A percentile compares a stretch with the other conserved stretches of the same genome.
Evolutionary conservation across 2,797 vertebrate genomes (phyloP).

Genomic region (Enteromius treurensis): DNA sequence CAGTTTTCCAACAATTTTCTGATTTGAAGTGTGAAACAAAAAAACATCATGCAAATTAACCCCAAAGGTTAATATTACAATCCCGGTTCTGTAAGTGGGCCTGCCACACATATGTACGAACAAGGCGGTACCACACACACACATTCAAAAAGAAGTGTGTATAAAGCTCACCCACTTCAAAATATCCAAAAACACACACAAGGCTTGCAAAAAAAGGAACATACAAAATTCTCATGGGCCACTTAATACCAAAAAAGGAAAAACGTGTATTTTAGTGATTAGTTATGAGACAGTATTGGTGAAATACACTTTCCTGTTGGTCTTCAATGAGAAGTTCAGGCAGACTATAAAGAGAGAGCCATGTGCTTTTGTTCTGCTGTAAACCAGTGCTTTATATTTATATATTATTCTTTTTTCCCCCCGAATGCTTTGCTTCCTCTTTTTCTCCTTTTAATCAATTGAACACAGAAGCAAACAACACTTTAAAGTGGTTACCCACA

Average conservation of each 20-base stretch:
- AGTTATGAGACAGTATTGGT: not conserved
- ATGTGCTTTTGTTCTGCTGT: slow-evolving; percentile 35
- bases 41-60: not conserved
- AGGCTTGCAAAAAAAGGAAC: not conserved
- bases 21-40: not conserved
- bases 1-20: not conserved
- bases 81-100: not conserved
- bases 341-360: slow-evolving; percentile 10
- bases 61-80: not conserved
- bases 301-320: not conserved
- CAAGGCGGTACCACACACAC: not conserved
- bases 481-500: slow-evolving; percentile 58
- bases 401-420: slow-evolving; percentile 29
- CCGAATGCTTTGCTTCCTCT: slow-evolving; percentile 9
- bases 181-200: not conserved
- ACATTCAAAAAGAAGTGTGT: not conserved
- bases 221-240: not conserved
- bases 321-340: slow-evolving; percentile 13
- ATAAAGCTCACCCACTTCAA: not conserved
- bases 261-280: not conserved
- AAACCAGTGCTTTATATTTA: slow-evolving; percentile 51
- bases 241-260: not conserved
- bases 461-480: slow-evolving; percentile 46
- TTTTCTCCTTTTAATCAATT: slow-evolving; percentile 35
- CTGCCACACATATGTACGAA: slow-evolving; percentile 6